A percentile compares a stretch with the other conserved stretches of the same genome.
Evolutionary conservation across 2,888 invertebrate species (phyloP).

Genomic region (Papilio demoleus): DNA sequence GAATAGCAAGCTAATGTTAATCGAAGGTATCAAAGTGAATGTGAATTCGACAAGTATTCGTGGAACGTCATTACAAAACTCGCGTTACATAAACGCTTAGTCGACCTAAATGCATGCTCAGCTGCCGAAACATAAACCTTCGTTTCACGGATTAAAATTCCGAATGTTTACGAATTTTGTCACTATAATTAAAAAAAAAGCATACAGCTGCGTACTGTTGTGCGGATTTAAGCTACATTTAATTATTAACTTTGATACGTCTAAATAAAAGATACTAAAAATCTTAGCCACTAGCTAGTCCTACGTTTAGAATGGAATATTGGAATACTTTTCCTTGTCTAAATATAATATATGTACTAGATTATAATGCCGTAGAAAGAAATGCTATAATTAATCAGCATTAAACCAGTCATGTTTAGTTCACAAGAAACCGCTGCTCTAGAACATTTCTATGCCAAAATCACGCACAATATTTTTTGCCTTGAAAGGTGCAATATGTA

Average conservation of each 20-base stretch:
- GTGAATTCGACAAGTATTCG: conserved; percentile 36
- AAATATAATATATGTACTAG: too few relatives aligned
- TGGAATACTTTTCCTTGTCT: too few relatives aligned
- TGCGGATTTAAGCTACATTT: background rate
- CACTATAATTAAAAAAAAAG: conserved; percentile 30
- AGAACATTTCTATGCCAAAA: conserved; percentile 62
- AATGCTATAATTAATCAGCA: background rate
- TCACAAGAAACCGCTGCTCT: conserved; percentile 67
- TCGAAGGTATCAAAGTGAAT: conserved; percentile 37
- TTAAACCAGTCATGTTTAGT: conserved; percentile 43
- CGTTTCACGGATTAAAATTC: conserved; percentile 36
- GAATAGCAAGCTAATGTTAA: conserved; percentile 31
- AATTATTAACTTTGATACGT: too few relatives aligned
- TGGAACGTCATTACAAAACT: conserved; percentile 40
- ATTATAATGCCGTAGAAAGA: background rate
- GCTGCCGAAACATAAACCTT: conserved; percentile 27
- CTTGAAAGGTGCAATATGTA: conserved; percentile 62
- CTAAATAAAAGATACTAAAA: too few relatives aligned
- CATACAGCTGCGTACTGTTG: conserved; percentile 17
- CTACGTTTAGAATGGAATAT: too few relatives aligned
- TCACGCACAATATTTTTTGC: conserved; percentile 64
- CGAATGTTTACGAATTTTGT: conserved; percentile 23
- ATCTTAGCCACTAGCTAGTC: too few relatives aligned
- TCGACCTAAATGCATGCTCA: conserved; percentile 38
- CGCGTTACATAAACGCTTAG: conserved; percentile 33